Base-by-base conservation (phyloP, 2,888 invertebrate genomes). In the Ferdinandea cuprea region DNA sequence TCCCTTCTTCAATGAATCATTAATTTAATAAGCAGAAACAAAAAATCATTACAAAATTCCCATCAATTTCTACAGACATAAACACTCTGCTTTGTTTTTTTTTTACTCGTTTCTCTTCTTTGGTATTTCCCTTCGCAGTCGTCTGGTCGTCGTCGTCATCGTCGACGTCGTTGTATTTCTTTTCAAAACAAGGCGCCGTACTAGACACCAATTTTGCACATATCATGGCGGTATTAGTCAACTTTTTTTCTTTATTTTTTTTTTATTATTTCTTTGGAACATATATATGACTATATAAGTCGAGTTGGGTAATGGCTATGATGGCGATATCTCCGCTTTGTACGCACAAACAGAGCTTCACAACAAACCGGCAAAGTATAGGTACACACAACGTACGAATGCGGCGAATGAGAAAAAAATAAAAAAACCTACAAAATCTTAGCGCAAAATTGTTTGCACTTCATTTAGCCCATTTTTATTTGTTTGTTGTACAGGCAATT, bases 271-370 rank as follows among this genome's bases (percentile, higher is more conserved):
- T 13, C 37, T 35, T 9, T 25, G 13, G 15, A 37, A 9, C 8
- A 28, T 9, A 28, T 9, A 28, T 30, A 15, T 52, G 8, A 30
- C 17, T 28, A 17, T 50, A 13, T 28, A n/a, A 13, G 15, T 56
- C 21, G 28, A 56, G 48, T 71, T 78, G 71, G 37, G 78, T 32
- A 78, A 42, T 54, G 32, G n/a, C n/a, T n/a, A n/a, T 42, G 32
- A 58, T 65, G 78, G 71, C 58, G 78, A 78, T 72, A 50, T 78
- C 78, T 78, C 78, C 21, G 65, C 65, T 52, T 78, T 42, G 78
- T 72, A 78, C 78, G 65, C 65, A 74, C 65, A 72, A 65, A 65
- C 35, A 28, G 48, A 56, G 21, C 17, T 11, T 32, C 11, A 42
- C 17, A 32, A n/a, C 40, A 35, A 35, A 21, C 61, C 46, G 63